phyloP scores from a whole-genome alignment of 1,140 invertebrate genomes.

The Reticulitermes speratus region DNA sequence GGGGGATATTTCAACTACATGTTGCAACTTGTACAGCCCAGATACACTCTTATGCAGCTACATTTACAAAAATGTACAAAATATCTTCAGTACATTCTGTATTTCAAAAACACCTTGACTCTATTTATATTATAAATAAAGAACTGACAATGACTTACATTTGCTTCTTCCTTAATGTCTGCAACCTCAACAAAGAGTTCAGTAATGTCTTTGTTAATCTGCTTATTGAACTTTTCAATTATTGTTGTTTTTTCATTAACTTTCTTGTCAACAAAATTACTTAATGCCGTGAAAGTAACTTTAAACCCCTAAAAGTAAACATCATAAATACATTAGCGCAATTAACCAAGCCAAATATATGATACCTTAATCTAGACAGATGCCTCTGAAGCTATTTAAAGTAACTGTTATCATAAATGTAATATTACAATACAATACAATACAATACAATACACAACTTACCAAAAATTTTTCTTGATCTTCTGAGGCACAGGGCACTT shows the following conservation, averaged over 20 bases:
- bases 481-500: constrained; percentile 60
- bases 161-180: constrained; percentile 61
- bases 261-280: constrained; percentile 52
- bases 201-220: constrained; percentile 62
- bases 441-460: constrained; percentile 13
- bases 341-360: no score
- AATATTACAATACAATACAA: constrained; percentile 21
- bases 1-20: no score
- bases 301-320: constrained; percentile 41
- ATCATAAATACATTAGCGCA: no score
- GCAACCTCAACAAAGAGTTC: constrained; percentile 64
- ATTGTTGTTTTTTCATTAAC: constrained; percentile 55
- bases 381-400: no score
- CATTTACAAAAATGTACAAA: no score
- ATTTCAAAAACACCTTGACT: no score
- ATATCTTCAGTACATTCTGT: no score
- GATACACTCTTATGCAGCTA: no score
- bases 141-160: constrained; percentile 44
- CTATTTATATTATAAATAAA: no score
- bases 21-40: no score
- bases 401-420: constrained; percentile 22
- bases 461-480: constrained; percentile 63
- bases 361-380: no score
- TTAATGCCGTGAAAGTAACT: constrained; percentile 42
- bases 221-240: constrained; percentile 56